Conservation (phyloP, 92 coral and sea anemone genomes). For the Umimayanthus chanpuru region DNA sequence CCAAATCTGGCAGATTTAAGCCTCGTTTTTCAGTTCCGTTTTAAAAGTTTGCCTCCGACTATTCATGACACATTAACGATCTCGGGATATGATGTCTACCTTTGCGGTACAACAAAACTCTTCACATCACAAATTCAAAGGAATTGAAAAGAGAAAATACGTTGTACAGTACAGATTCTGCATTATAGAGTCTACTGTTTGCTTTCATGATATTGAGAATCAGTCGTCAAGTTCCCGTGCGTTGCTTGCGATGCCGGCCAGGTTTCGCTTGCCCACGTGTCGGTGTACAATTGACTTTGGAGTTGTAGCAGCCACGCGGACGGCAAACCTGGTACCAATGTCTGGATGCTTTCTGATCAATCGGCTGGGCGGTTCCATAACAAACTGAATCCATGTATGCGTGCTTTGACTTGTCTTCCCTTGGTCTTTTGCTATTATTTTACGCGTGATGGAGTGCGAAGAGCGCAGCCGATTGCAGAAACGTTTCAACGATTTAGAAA, state of each 20-base stretch:
- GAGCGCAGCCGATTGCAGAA: constrained; percentile 68
- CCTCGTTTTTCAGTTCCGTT: not conserved
- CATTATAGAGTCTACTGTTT: constrained; percentile 8
- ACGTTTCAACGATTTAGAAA: constrained; percentile 62
- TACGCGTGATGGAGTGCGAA: constrained; percentile 48
- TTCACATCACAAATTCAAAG: not conserved
- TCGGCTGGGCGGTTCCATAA: constrained; percentile 74
- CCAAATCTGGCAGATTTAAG: not conserved
- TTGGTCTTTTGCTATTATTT: constrained; percentile 75
- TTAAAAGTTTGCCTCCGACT: not conserved
- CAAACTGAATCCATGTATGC: constrained; percentile 70
- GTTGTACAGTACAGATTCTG: not conserved
- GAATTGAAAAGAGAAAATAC: not conserved
- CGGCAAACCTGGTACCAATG: constrained; percentile 17
- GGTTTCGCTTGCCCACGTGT: not conserved
- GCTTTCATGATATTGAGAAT: constrained; percentile 19
- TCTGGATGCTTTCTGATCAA: constrained; percentile 60
- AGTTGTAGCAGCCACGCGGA: not conserved
- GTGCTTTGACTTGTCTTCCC: constrained; percentile 60
- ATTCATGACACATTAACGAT: not conserved
- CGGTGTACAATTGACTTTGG: constrained; percentile 15
- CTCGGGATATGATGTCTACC: not conserved
- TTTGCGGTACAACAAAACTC: not conserved
- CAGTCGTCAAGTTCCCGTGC: constrained; percentile 12
- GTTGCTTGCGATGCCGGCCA: not conserved